Base-by-base conservation (phyloP, 2,888 invertebrate species). In the Xanthostigma xanthostigma region DNA sequence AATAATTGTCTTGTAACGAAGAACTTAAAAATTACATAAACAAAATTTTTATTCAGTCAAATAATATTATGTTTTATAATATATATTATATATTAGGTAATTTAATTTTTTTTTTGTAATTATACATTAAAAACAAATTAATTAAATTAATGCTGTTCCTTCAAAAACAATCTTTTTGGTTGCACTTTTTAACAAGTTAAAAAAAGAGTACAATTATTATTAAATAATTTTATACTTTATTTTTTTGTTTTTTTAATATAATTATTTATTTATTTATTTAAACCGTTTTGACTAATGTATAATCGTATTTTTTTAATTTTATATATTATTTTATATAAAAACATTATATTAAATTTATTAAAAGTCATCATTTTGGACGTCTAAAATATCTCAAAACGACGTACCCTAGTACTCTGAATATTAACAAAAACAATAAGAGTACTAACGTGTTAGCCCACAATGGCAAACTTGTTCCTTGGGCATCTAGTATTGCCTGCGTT, bases 401-500 rank as follows among this genome's bases (percentile, higher is more conserved):
- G 64, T 85, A 85, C 53, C 84, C 84, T 53, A 84, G 69, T 48
- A 78, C 69, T 55, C 84, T 74, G 67, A 84, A 84, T 56, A 80
- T 74, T 56, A 82, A 62, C 54, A 85, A 73, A 69, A 84, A 84
- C 57, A 76, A 74, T 57, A 84, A 60, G 51, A 85, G 70, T 45
- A 84, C 78, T 50, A 80, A 64, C 11, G 83, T 83, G 65, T 84
- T 84, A 50, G 80, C 76, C 84, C 84, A 84, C 14, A 84, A 67
- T 11, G 84, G 81, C 51, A 73, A 68, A 54, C 71, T 71, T 17
- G 78, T 75, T 48, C 79, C 79, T 59, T 81, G 79, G 51, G 75
- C 75, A 58, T 76, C 77, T 55, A 84, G 65, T 56, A 84, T 81
- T 55, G 78, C 76, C 52, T 74, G 67, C 52, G 76, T 73, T 56